Evolutionary conservation across 2,797 vertebrate genomes (phyloP).

Genomic region (Brachyalestes nurse): DNA sequence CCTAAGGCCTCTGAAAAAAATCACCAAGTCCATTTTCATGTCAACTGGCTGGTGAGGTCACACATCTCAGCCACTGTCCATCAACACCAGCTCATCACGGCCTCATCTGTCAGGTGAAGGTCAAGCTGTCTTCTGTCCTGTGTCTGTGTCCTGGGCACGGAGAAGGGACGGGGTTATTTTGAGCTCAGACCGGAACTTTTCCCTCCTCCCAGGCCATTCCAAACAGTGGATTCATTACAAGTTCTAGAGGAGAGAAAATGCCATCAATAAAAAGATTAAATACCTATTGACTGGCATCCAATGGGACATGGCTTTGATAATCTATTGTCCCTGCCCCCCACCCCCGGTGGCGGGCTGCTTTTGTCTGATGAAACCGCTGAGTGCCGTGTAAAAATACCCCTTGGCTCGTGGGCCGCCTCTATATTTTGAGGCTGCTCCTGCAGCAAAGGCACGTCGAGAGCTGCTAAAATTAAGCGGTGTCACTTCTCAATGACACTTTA

Average conservation of each 20-base stretch:
- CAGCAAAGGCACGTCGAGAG: conserved; percentile 87
- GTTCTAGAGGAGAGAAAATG: conserved; percentile 75
- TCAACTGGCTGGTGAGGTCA: conserved; percentile 31
- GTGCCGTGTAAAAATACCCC: conserved; percentile 84
- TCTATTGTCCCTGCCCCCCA: conserved; percentile 73
- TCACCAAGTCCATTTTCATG: background rate
- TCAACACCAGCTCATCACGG: background rate
- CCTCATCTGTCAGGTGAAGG: conserved; percentile 46
- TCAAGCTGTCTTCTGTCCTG: conserved; percentile 31
- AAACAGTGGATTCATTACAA: conserved; percentile 84
- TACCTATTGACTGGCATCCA: conserved; percentile 81
- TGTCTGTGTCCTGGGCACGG: conserved; percentile 65
- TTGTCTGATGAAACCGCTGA: conserved; percentile 88
- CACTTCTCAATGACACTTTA: conserved; percentile 99
- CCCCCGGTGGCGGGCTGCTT: conserved; percentile 77
- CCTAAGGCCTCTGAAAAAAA: conserved; percentile 5
- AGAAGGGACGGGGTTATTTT: conserved; percentile 72
- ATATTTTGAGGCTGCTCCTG: conserved; percentile 86
- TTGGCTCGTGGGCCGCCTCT: conserved; percentile 76
- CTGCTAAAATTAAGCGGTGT: conserved; percentile 98
- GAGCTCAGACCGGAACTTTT: conserved; percentile 64
- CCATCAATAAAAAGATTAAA: conserved; percentile 81
- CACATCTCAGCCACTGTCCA: conserved; percentile 35
- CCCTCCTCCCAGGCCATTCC: conserved; percentile 78
- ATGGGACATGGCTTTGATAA: conserved; percentile 82